Percentiles rank a stretch among this genome's conserved stretches.
phyloP scores from a whole-genome alignment of 1,140 invertebrate species.

The Homarus americanus region DNA sequence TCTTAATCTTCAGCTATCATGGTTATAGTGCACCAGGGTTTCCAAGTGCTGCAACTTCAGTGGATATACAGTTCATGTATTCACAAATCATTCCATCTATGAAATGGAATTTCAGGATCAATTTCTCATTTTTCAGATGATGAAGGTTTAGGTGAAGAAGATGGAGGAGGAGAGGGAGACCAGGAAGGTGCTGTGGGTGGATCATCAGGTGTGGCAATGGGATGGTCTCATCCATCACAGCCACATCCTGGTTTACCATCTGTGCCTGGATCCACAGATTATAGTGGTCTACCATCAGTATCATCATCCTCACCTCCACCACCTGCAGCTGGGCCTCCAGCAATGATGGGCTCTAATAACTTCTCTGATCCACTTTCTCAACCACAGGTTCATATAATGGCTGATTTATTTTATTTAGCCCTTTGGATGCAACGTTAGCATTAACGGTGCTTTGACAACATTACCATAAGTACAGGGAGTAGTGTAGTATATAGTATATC shows the following conservation, averaged over 20 bases:
- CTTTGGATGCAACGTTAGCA: not conserved
- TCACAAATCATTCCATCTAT: too few relatives aligned
- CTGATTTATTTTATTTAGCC: not conserved
- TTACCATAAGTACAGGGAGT: too few relatives aligned
- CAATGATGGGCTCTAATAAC: too few relatives aligned
- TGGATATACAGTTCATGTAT: too few relatives aligned
- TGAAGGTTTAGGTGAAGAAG: constrained; percentile 58
- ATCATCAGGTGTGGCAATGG: constrained; percentile 11
- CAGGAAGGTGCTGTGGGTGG: constrained; percentile 23
- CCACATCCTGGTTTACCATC: constrained; percentile 40
- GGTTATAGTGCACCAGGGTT: too few relatives aligned
- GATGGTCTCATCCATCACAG: constrained; percentile 63
- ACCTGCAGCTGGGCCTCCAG: not conserved
- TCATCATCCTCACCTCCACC: constrained; percentile 37
- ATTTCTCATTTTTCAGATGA: constrained; percentile 56
- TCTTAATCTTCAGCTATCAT: too few relatives aligned
- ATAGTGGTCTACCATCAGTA: constrained; percentile 29
- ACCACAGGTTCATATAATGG: not conserved
- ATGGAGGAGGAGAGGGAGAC: constrained; percentile 17
- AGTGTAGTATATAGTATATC: too few relatives aligned
- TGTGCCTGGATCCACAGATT: constrained; percentile 21
- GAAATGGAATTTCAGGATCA: too few relatives aligned
- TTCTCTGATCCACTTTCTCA: not conserved
- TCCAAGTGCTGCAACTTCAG: too few relatives aligned
- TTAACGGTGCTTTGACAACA: too few relatives aligned